Percentiles rank a stretch among this genome's conserved stretches.
phyloP scores from a whole-genome alignment of 2,113 vertebrate species.

The Neolamprologus brichardi region DNA sequence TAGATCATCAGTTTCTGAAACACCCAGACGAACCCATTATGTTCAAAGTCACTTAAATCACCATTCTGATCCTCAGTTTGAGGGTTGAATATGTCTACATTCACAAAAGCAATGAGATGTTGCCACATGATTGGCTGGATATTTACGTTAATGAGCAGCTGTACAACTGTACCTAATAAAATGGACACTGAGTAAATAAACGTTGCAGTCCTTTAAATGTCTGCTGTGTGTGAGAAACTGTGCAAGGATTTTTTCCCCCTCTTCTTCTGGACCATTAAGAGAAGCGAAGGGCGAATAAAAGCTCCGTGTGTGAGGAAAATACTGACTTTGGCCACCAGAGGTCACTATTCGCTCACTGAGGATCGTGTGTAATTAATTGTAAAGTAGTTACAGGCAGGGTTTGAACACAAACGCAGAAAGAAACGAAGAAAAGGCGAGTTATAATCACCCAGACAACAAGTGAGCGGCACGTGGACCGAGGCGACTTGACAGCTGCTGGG shows the following conservation, averaged over 20 bases:
- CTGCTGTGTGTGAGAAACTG: background rate
- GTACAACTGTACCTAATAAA: background rate
- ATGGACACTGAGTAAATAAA: background rate
- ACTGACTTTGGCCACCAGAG: background rate
- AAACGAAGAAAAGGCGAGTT: background rate
- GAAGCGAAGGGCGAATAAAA: background rate
- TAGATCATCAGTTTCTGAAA: background rate
- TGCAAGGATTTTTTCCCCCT: fast-evolving
- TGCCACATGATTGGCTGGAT: background rate
- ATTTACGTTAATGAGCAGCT: background rate
- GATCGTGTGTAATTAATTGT: background rate
- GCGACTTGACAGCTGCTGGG: background rate
- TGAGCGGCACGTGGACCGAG: fast-evolving
- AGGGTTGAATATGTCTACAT: background rate
- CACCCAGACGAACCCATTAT: background rate
- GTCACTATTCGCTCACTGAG: background rate
- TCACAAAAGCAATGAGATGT: background rate
- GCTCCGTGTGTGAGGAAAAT: background rate
- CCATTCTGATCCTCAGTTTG: background rate
- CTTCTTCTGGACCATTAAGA: background rate
- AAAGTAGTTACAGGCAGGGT: background rate
- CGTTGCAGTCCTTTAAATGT: background rate
- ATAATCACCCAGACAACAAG: background rate
- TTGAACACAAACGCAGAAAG: background rate
- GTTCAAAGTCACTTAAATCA: background rate